A percentile compares a stretch with the other conserved stretches of the same genome.
Conservation (phyloP, 1,140 invertebrate species). For the Proctacanthus coquilletti region DNA sequence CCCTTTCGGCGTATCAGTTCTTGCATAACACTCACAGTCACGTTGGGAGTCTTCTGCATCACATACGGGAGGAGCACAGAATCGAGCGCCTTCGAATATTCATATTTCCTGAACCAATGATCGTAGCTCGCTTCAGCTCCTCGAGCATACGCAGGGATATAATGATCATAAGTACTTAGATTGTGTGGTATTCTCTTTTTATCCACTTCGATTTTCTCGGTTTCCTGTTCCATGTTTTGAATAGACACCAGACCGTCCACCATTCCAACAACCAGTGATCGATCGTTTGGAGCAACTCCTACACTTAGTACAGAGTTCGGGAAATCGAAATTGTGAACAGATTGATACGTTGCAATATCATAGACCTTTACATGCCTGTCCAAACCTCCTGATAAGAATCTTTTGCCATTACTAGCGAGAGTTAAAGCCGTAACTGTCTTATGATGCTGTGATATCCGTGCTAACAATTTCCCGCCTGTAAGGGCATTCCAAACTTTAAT, state of each 20-base stretch:
- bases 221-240: constrained; percentile 49
- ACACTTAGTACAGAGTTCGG: constrained; percentile 82
- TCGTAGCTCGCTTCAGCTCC: constrained; percentile 47
- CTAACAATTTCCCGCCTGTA: constrained; percentile 65
- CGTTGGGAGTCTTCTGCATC: constrained; percentile 50
- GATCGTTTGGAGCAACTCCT: constrained; percentile 63
- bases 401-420: constrained; percentile 60
- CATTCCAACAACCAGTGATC: constrained; percentile 77
- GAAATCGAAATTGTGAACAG: constrained; percentile 77
- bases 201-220: constrained; percentile 28
- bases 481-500: constrained; percentile 89
- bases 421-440: constrained; percentile 81
- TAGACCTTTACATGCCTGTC: constrained; percentile 93
- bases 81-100: constrained; percentile 68
- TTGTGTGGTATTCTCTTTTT: constrained; percentile 31
- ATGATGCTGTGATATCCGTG: constrained; percentile 70
- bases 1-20: constrained; percentile 66
- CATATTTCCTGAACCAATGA: constrained; percentile 57
- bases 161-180: constrained; percentile 36
- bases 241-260: constrained; percentile 84
- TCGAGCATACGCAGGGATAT: constrained; percentile 32
- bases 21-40: constrained; percentile 63
- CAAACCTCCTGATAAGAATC: constrained; percentile 76
- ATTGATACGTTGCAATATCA: constrained; percentile 71
- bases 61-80: constrained; percentile 45